These are phyloP conservation scores for Tyto alba DNA, from an alignment of 2,113 vertebrate genomes.

Conservation along the genomic window DNA sequence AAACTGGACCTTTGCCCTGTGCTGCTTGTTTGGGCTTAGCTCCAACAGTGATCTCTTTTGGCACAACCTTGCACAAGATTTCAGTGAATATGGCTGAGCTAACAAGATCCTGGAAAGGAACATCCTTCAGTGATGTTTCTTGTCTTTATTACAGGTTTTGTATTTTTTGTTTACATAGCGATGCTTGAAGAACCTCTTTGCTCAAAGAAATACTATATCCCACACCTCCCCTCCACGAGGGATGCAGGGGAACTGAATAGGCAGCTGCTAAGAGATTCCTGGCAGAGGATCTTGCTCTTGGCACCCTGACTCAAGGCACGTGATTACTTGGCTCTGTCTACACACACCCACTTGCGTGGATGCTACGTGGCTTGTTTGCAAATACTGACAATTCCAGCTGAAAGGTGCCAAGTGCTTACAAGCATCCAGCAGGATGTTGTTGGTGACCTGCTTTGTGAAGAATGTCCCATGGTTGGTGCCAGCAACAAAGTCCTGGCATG, in stretches of 20 bases:
- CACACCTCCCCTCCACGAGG: not conserved
- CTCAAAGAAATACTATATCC: not conserved
- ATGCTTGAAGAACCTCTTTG: not conserved
- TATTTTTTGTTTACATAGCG: not conserved
- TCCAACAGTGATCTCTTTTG: not conserved
- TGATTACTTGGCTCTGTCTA: not conserved
- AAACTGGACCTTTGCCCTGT: not conserved
- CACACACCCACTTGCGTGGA: not conserved
- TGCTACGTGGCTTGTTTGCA: slow-evolving; percentile 2
- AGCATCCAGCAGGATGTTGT: not conserved
- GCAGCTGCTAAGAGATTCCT: slow-evolving; percentile 3
- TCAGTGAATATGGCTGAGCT: not conserved
- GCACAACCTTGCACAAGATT: not conserved
- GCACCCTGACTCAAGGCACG: not conserved
- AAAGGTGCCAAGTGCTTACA: not conserved
- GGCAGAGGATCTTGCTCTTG: not conserved
- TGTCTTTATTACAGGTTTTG: not conserved
- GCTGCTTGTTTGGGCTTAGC: not conserved
- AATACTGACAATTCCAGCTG: not conserved
- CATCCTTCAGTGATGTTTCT: not conserved
- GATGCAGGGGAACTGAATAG: not conserved
- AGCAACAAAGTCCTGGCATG: not conserved
- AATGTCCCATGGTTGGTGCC: not conserved
- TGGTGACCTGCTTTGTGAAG: not conserved
- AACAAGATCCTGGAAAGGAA: not conserved